Conservation (phyloP, 2,888 invertebrate genomes). For the Trissolcus brochymenae region DNA sequence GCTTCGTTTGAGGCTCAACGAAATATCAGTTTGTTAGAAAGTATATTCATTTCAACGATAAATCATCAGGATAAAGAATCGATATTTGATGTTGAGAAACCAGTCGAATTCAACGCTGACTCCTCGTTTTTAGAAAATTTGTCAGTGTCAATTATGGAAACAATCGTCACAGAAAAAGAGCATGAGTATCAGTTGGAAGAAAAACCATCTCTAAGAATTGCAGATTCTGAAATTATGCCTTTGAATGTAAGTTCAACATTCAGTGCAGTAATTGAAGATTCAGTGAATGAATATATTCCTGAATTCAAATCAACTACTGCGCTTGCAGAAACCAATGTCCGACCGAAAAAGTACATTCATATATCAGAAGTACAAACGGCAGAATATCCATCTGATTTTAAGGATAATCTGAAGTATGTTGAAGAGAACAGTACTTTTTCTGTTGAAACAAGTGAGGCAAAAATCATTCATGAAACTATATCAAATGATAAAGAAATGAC, state of each 20-base stretch:
- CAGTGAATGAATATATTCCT: conserved; percentile 79
- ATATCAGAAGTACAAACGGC: conserved; percentile 80
- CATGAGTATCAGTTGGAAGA: conserved; percentile 77
- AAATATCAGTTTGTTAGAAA: conserved; percentile 74
- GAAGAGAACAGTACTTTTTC: conserved; percentile 78
- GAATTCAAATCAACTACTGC: conserved; percentile 78
- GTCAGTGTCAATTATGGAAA: conserved; percentile 80
- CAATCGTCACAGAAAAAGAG: conserved; percentile 81
- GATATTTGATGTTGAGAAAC: conserved; percentile 77
- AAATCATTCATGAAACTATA: conserved; percentile 80
- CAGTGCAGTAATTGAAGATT: conserved; percentile 82
- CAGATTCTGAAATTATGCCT: conserved; percentile 76
- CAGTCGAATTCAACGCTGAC: conserved; percentile 79
- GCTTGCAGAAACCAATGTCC: conserved; percentile 80
- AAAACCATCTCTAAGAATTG: conserved; percentile 70
- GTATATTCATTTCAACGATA: conserved; percentile 80
- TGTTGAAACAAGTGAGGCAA: conserved; percentile 81
- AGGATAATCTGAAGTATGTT: conserved; percentile 78
- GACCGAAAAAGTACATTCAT: conserved; percentile 80
- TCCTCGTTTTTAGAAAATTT: conserved; percentile 81
- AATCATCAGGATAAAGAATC: conserved; percentile 83
- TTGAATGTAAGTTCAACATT: conserved; percentile 80
- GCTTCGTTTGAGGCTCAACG: conserved; percentile 67
- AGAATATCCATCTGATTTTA: conserved; percentile 78
- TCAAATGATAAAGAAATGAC: conserved; percentile 82